phyloP scores from a whole-genome alignment of 2,797 vertebrate species.

The Coccyzus lansbergi region DNA sequence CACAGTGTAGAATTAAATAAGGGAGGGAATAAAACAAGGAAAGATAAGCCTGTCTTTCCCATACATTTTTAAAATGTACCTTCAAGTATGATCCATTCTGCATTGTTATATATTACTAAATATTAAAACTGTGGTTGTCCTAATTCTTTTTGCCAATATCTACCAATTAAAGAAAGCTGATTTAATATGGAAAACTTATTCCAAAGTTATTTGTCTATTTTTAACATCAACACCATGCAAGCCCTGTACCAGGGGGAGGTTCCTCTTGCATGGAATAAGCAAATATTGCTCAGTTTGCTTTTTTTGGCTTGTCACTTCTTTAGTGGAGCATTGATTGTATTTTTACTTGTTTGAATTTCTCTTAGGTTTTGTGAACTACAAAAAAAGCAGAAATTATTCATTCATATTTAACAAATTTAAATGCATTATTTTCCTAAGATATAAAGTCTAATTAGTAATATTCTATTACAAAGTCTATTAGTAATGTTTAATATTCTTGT shows the following conservation, averaged over 20 bases:
- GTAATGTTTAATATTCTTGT: not conserved
- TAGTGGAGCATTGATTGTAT: not conserved
- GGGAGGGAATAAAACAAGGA: too few species aligned
- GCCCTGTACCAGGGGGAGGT: not conserved
- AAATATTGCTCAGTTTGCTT: not conserved
- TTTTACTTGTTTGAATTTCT: not conserved
- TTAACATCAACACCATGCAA: not conserved
- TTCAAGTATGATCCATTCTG: not conserved
- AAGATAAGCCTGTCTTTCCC: not conserved
- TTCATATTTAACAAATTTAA: not conserved
- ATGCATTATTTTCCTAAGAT: not conserved
- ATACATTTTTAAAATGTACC: not conserved
- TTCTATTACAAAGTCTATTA: not conserved
- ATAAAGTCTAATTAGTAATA: not conserved
- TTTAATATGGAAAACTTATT: not conserved
- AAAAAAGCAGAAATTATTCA: not conserved
- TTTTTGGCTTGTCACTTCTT: not conserved
- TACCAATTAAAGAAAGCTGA: not conserved
- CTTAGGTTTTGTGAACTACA: not conserved
- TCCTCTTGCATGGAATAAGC: not conserved
- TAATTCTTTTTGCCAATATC: not conserved
- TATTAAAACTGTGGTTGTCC: not conserved
- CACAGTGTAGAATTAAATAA: not conserved
- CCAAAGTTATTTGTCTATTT: not conserved
- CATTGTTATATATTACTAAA: not conserved